Conservation (phyloP, 92 coral and sea anemone genomes). For the Porites evermanni region DNA sequence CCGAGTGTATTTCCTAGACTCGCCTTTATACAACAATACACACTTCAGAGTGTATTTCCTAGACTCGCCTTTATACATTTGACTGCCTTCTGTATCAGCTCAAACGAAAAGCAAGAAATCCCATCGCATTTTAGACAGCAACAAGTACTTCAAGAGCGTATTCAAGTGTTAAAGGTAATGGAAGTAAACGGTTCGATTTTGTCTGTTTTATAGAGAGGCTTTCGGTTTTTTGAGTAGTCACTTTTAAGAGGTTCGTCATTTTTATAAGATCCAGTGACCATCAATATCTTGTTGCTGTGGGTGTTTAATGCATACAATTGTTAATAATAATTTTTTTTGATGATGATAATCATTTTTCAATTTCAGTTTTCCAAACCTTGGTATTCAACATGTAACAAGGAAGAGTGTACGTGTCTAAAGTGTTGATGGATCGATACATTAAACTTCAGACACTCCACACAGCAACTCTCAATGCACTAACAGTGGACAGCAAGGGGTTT, state of each 20-base stretch:
- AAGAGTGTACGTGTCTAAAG: conserved; percentile 63
- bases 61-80: conserved; percentile 28
- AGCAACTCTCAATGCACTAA: conserved; percentile 71
- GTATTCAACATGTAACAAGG: conserved; percentile 95
- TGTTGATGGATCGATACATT: conserved; percentile 74
- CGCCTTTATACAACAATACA: conserved; percentile 20
- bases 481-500: conserved; percentile 24
- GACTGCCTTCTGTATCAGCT: background rate
- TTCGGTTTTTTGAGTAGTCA: no score
- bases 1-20: conserved; percentile 36
- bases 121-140: background rate
- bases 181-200: no score
- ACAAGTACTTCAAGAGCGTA: conserved; percentile 39
- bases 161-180: conserved; percentile 41
- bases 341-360: background rate
- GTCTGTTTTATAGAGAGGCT: no score
- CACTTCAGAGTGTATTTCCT: conserved; percentile 24
- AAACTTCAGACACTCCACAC: conserved; percentile 76
- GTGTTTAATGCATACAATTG: no score
- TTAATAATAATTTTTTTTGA: background rate
- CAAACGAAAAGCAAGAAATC: background rate
- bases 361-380: conserved; percentile 94
- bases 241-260: no score
- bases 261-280: no score
- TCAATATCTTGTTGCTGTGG: no score